Percentiles rank a stretch among this genome's conserved stretches.
Conservation (phyloP, 1,140 invertebrate species). For the Idris sp. region DNA sequence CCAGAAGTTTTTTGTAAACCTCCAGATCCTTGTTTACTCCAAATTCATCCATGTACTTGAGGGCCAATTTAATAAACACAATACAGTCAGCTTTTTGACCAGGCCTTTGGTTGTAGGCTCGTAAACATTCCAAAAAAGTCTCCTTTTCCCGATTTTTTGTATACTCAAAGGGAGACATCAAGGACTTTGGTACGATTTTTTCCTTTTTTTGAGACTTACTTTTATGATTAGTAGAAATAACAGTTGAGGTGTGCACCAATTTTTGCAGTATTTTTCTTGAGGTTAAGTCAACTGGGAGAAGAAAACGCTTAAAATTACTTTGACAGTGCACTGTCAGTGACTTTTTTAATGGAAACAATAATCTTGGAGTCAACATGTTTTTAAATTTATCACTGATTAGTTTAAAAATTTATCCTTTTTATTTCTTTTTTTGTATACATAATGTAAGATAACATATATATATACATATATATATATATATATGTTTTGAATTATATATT, state of each 20-base stretch:
- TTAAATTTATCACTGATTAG: no score
- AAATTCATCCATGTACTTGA: slow-evolving; percentile 96
- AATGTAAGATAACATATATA: no score
- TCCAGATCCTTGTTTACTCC: slow-evolving; percentile 93
- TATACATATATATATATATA: no score
- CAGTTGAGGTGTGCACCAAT: slow-evolving; percentile 1
- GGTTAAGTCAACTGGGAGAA: neutral
- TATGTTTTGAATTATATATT: no score
- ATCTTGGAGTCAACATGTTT: no score
- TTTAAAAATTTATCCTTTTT: no score
- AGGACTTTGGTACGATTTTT: no score
- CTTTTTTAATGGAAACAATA: no score
- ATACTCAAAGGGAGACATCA: slow-evolving; percentile 76
- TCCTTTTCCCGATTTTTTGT: slow-evolving; percentile 84
- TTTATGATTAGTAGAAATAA: no score
- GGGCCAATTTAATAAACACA: slow-evolving; percentile 97
- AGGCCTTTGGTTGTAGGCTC: slow-evolving; percentile 82
- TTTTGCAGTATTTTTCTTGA: neutral
- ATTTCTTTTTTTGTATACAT: no score
- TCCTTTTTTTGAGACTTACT: no score
- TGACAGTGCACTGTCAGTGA: neutral
- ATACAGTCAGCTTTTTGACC: slow-evolving; percentile 87
- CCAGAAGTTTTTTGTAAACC: slow-evolving; percentile 89
- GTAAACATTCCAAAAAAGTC: slow-evolving; percentile 86
- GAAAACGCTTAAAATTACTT: neutral